Percentiles rank a stretch among this genome's conserved stretches.
These are phyloP conservation scores for Atethmia centrago DNA, from an alignment of 2,888 invertebrate genomes.

Conservation along the genomic window DNA sequence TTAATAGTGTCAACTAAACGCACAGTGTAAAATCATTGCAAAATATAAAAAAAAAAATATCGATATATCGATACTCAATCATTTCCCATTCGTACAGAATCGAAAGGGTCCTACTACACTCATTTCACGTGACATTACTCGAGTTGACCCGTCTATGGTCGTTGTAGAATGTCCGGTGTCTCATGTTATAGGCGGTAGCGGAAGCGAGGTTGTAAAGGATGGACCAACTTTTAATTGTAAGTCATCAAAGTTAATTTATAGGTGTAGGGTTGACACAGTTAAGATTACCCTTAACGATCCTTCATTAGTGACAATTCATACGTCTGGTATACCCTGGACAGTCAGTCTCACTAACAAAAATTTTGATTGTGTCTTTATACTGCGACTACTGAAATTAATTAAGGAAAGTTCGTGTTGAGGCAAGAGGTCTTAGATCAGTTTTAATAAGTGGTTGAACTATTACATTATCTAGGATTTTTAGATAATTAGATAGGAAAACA, in stretches of 20 bases:
- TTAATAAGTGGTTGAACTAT: not conserved
- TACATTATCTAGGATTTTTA: not conserved
- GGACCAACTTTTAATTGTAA: conserved; percentile 36
- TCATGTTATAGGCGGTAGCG: conserved; percentile 62
- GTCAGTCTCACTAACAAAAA: not conserved
- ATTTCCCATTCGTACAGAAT: conserved; percentile 73
- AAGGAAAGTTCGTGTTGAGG: not conserved
- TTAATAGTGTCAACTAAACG: not conserved
- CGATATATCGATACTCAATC: conserved; percentile 38
- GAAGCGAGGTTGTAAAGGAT: not conserved
- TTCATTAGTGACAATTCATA: not conserved
- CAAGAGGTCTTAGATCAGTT: not conserved
- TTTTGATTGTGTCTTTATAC: not conserved
- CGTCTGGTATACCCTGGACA: not conserved
- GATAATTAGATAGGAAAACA: not conserved
- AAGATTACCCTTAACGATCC: conserved; percentile 20
- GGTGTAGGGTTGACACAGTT: not conserved
- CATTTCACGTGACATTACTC: conserved; percentile 88
- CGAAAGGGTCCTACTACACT: conserved; percentile 76
- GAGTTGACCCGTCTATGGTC: conserved; percentile 80
- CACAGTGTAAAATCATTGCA: not conserved
- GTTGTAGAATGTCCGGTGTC: conserved; percentile 60
- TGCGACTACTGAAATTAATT: not conserved
- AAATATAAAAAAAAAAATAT: conserved; percentile 9
- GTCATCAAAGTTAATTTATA: conserved; percentile 32